Evolutionary conservation across 2,888 invertebrate genomes (phyloP), one percentile per base, ranked within the genome.

Genomic region (Campoplex capitator): DNA sequence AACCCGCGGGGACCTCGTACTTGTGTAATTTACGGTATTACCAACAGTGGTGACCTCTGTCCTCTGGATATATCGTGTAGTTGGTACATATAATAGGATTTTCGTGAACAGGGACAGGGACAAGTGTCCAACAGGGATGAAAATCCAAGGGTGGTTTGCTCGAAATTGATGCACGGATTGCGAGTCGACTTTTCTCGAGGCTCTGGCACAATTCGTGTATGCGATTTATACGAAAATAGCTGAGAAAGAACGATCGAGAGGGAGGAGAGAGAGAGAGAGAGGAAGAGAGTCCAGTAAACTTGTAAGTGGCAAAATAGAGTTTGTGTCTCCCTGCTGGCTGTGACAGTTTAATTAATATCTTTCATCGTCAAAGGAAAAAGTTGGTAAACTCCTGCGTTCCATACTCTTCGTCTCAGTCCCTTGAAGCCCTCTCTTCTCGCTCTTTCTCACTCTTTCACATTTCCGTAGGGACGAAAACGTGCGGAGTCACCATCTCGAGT

Each of bases 281-380:
- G 56, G 62, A 51, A 45, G 75, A 79, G 76, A 80, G 83, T 62
- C 45, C 75, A 74, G 85, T 92, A 93, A 93, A 93, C 93, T 93
- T 93, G 93, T 93, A 93, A 93, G 93, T 93, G 93, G 93, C 93
- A 92, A 93, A 93, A 93, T 93, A 93, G 93, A 93, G 93, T 93
- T 93, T 88, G 92, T 88, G 90, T 90, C 90, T 91, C 92, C 82
- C 87, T 78, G 87, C 92, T 93, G 93, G 91, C 92, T 92, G 93
- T 93, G 93, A 93, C 93, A 93, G 93, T 93, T 93, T 93, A 93
- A 93, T 93, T 93, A 93, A 93, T 93, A 93, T 93, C 93, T 93
- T 92, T 93, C 93, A 92, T 93, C 93, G 90, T 92, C 93, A 92
- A 93, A 93, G 92, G 89, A 90, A 87, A 93, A 93, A 93, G 91